phyloP scores from a whole-genome alignment of 2,888 invertebrate genomes.

The Magallana nippona region DNA sequence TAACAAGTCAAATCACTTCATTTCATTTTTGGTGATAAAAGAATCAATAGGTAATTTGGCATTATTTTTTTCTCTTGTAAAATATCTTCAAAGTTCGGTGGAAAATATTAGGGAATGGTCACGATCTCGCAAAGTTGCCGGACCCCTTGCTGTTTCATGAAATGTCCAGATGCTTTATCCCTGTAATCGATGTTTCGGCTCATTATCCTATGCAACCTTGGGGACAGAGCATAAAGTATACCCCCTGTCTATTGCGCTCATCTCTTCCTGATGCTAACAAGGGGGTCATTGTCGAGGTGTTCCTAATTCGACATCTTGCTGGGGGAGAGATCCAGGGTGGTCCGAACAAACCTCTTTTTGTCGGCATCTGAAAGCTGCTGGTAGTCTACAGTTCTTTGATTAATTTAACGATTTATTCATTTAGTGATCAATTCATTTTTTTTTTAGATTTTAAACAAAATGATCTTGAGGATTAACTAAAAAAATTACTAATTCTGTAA shows the following conservation, averaged over 20 bases:
- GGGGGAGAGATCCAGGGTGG: not conserved
- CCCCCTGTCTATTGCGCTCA: constrained; percentile 8
- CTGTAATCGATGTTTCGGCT: not conserved
- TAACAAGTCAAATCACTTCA: constrained; percentile 31
- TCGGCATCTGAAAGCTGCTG: not conserved
- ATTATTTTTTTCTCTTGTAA: not conserved
- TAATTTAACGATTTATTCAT: too few species aligned
- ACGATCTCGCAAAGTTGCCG: not conserved
- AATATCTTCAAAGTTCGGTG: not conserved
- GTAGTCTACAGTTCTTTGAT: too few species aligned
- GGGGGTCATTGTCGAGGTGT: not conserved
- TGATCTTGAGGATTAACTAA: too few species aligned
- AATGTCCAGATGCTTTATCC: constrained; percentile 20
- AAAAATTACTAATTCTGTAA: too few species aligned
- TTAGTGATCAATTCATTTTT: too few species aligned
- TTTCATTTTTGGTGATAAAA: constrained; percentile 22
- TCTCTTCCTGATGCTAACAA: constrained; percentile 12
- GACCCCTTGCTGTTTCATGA: not conserved
- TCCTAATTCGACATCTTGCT: constrained; percentile 9
- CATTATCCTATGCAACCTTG: constrained; percentile 9
- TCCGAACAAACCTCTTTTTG: constrained; percentile 14
- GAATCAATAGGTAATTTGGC: not conserved
- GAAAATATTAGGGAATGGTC: not conserved
- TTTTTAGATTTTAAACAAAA: too few species aligned
- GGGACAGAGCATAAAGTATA: constrained; percentile 13